Evolutionary conservation across 2,113 vertebrate species (phyloP).

Genomic region (Dermatemys mawii): DNA sequence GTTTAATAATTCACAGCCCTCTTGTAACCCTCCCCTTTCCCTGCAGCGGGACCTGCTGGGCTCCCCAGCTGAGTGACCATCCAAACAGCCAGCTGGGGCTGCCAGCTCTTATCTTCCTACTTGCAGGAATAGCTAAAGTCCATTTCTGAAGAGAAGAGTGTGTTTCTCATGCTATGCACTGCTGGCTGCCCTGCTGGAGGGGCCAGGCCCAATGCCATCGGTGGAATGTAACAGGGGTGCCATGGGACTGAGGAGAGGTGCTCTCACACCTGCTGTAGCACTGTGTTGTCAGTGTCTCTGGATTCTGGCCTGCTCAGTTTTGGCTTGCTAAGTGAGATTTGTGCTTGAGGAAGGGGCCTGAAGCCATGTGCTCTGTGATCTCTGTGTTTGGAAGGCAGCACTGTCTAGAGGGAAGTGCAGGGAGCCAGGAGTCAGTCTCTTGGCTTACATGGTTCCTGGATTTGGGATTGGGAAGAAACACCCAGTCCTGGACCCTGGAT

Average conservation of each 20-base stretch:
- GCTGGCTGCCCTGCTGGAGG: background rate
- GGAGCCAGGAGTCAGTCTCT: background rate
- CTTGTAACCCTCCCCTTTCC: background rate
- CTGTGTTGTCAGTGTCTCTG: background rate
- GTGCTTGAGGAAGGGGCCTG: background rate
- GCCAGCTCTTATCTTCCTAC: background rate
- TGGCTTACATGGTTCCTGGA: background rate
- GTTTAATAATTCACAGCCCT: background rate
- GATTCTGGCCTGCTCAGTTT: background rate
- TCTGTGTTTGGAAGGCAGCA: background rate
- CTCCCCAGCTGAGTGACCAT: background rate
- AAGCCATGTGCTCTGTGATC: background rate
- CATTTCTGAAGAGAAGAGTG: background rate
- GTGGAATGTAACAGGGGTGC: background rate
- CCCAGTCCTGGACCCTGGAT: background rate
- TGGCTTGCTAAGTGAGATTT: background rate
- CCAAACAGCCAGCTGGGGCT: background rate
- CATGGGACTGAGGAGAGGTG: background rate
- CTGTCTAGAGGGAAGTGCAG: background rate
- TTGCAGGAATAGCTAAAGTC: background rate
- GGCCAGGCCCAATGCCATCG: too few relatives aligned
- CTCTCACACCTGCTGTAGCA: background rate
- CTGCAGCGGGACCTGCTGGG: background rate
- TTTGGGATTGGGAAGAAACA: background rate
- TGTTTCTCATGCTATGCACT: background rate